Evolutionary conservation across 1,140 invertebrate species (phyloP).

Genomic region (Dufourea novaeangliae): DNA sequence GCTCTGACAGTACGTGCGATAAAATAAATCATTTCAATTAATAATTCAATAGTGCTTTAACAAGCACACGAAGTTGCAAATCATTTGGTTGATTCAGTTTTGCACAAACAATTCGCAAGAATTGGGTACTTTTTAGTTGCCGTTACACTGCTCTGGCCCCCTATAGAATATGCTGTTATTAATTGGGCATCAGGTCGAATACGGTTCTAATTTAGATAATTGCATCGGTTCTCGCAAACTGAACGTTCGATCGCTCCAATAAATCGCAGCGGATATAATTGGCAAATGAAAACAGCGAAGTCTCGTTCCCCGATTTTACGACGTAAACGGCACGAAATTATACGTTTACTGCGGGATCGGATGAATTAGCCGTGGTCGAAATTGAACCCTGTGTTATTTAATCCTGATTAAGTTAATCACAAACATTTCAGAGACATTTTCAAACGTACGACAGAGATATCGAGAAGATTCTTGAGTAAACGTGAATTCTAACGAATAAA

Average conservation of each 20-base stretch:
- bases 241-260: neutral
- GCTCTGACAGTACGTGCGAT: too few species aligned
- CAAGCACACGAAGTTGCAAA: too few species aligned
- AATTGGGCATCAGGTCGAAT: constrained; percentile 42
- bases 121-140: too few species aligned
- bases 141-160: too few species aligned
- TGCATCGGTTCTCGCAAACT: constrained; percentile 17
- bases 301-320: neutral
- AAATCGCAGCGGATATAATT: constrained; percentile 40
- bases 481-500: neutral
- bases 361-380: neutral
- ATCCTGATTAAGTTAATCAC: neutral
- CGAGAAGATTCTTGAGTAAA: neutral
- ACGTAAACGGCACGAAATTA: neutral
- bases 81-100: too few species aligned
- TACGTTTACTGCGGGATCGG: neutral
- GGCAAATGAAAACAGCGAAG: constrained; percentile 16
- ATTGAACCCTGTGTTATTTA: neutral
- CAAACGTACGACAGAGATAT: neutral
- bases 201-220: constrained; percentile 50
- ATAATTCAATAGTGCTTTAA: too few species aligned
- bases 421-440: neutral
- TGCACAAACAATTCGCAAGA: too few species aligned
- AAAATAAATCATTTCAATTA: too few species aligned
- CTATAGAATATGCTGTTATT: constrained; percentile 47